Evolutionary conservation across 2,888 invertebrate species (phyloP).

Genomic region (Drosophila emarginata): DNA sequence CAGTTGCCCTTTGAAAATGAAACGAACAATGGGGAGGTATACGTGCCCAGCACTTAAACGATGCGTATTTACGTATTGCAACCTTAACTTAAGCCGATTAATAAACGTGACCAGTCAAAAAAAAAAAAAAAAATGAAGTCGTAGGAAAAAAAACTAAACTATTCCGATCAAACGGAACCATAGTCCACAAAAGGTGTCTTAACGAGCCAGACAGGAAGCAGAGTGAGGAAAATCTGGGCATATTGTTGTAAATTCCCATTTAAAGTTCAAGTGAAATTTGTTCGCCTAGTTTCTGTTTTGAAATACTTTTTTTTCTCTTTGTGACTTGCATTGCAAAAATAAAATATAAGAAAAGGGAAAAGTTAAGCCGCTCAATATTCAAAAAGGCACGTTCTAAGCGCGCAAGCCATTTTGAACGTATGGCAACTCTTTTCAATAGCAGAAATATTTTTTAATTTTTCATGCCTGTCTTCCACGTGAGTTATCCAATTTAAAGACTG

Average conservation of each 20-base stretch:
- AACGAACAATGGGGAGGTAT: conserved; percentile 54
- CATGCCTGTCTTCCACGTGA: too few species aligned
- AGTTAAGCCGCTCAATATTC: conserved; percentile 51
- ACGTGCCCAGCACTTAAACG: conserved; percentile 53
- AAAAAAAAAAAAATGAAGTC: conserved; percentile 20
- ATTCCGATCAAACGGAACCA: conserved; percentile 12
- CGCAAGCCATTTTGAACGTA: conserved; percentile 21
- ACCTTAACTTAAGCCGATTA: conserved; percentile 67
- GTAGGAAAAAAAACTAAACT: conserved; percentile 40
- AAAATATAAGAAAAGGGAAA: conserved; percentile 20
- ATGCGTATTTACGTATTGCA: conserved; percentile 51
- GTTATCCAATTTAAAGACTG: too few species aligned
- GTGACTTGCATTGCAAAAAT: conserved; percentile 40
- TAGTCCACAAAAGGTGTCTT: conserved; percentile 17
- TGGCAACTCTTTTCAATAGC: conserved; percentile 1
- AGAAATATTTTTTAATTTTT: too few species aligned
- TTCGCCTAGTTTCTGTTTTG: conserved; percentile 31
- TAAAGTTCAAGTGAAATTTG: conserved; percentile 33
- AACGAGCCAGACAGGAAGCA: conserved; percentile 42
- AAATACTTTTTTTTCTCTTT: conserved; percentile 18
- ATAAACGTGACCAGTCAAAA: conserved; percentile 67
- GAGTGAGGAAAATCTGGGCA: neutral
- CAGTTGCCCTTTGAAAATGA: conserved; percentile 46
- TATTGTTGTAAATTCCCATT: conserved; percentile 15
- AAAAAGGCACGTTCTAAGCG: conserved; percentile 51